These are phyloP conservation scores for Syngnathus floridae DNA, from an alignment of 2,113 vertebrate genomes.

Conservation along the genomic window DNA sequence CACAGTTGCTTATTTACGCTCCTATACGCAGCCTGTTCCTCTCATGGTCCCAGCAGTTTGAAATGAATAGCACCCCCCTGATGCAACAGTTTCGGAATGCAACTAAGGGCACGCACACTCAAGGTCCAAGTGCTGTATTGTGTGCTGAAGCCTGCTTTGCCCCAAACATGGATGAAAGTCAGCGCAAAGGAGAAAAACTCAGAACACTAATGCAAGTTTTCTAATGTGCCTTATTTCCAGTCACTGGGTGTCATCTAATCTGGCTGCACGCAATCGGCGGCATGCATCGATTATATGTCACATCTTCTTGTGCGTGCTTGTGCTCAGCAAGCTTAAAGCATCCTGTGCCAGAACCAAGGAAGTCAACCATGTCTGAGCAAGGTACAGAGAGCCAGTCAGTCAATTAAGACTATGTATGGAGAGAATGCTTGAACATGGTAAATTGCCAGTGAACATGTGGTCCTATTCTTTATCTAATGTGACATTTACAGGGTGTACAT, in stretches of 20 bases:
- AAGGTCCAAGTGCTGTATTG: not conserved
- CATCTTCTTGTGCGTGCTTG: not conserved
- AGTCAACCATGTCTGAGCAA: not conserved
- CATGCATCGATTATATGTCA: not conserved
- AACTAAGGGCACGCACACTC: not conserved
- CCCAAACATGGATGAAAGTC: not conserved
- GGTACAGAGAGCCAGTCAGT: not conserved
- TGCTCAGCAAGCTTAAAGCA: not conserved
- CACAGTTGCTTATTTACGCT: constrained; percentile 5
- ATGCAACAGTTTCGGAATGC: not conserved
- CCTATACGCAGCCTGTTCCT: not conserved
- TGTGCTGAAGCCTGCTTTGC: not conserved
- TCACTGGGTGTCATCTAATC: not conserved
- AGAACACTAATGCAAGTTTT: not conserved
- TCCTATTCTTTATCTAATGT: no score
- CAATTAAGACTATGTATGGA: not conserved
- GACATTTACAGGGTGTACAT: not conserved
- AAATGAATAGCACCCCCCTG: not conserved
- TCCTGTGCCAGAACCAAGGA: not conserved
- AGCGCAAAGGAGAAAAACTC: not conserved
- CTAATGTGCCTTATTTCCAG: not conserved
- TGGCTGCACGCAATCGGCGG: not conserved
- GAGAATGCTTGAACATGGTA: not conserved
- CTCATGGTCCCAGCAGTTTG: not conserved
- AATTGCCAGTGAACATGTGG: not conserved